phyloP scores from a whole-genome alignment of 2,888 invertebrate genomes.

The Oligia strigilis region DNA sequence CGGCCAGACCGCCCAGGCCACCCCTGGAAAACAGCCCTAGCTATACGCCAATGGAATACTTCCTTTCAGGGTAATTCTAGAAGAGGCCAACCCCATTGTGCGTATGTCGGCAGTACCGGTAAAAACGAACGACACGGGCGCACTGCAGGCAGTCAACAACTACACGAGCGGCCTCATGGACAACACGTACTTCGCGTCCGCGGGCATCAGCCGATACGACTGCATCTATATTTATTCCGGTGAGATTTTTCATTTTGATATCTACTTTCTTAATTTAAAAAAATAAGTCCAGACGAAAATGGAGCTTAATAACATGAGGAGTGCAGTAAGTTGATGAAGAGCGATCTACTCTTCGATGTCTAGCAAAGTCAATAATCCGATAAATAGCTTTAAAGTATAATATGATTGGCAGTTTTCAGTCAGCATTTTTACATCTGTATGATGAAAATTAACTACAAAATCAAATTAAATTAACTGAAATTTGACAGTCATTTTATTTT shows the following conservation, averaged over 20 bases:
- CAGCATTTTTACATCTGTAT: too few species aligned
- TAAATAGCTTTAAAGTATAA: not conserved
- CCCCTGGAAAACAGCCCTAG: too few species aligned
- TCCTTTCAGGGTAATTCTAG: conserved; percentile 90
- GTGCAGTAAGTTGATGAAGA: not conserved
- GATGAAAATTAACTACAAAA: too few species aligned
- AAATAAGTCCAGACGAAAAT: too few species aligned
- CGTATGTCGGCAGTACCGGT: conserved; percentile 54
- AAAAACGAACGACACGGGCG: conserved; percentile 51
- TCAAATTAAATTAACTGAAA: too few species aligned
- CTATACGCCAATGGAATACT: not conserved
- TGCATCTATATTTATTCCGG: conserved; percentile 88
- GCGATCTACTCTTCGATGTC: not conserved
- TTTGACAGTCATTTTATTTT: too few species aligned
- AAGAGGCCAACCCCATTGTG: conserved; percentile 79
- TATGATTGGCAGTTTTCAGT: too few species aligned
- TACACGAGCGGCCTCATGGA: conserved; percentile 70
- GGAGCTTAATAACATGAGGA: not conserved
- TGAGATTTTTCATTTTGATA: conserved; percentile 72
- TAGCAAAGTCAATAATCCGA: not conserved
- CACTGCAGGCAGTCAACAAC: conserved; percentile 60
- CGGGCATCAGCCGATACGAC: conserved; percentile 79
- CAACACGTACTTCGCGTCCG: conserved; percentile 69
- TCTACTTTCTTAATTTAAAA: not conserved
- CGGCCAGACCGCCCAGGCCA: too few species aligned